phyloP scores from a whole-genome alignment of 1,140 invertebrate genomes.

The Megathymus violae region DNA sequence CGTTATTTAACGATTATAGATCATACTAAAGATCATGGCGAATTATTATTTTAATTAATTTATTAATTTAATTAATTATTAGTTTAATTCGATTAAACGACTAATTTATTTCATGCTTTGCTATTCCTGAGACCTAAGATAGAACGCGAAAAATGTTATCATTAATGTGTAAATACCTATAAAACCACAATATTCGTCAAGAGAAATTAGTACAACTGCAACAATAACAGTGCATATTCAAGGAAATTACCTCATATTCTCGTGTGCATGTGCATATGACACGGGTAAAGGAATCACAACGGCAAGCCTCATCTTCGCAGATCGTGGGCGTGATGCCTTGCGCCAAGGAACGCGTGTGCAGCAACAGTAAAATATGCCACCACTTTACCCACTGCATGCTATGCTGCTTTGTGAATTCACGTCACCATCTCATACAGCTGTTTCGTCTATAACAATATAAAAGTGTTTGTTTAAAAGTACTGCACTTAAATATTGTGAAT shows the following conservation, averaged over 20 bases:
- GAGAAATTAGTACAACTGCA: no score
- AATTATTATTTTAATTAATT: no score
- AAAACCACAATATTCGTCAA: background rate
- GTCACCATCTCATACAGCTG: conserved; percentile 68
- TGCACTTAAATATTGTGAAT: no score
- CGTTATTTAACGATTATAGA: no score
- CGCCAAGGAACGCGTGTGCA: conserved; percentile 53
- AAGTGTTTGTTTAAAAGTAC: no score
- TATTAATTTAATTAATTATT: no score
- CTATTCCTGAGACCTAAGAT: conserved; percentile 1
- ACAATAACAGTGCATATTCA: background rate
- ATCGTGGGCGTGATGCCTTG: conserved; percentile 73
- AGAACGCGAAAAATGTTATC: no score
- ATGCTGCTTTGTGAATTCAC: conserved; percentile 45
- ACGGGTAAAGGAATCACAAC: conserved; percentile 84
- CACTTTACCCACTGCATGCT: conserved; percentile 66
- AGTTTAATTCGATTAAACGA: no score
- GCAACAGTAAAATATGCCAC: conserved; percentile 57
- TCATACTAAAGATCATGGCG: no score
- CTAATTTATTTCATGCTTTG: no score
- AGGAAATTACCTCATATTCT: conserved; percentile 77
- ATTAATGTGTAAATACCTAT: background rate
- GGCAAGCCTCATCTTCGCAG: conserved; percentile 84
- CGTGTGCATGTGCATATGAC: conserved; percentile 85
- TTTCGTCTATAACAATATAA: conserved; percentile 47